Conservation (phyloP, 23 tunicate species). For the Oikopleura dioica region DNA sequence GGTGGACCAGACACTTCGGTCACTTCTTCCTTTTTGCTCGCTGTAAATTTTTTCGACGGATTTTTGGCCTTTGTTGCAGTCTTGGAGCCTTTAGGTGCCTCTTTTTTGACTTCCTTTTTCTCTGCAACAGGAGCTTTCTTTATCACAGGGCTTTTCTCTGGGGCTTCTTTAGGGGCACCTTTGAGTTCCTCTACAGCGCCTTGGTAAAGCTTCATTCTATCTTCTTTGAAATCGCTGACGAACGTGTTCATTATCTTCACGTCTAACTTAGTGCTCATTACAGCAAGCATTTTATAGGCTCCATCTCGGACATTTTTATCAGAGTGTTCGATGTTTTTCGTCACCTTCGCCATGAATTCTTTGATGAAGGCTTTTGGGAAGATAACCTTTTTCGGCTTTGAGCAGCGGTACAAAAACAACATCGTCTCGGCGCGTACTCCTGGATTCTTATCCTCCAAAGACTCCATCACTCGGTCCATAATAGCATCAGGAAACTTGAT, state of each 20-base stretch:
- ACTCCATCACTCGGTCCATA: constrained; percentile 34
- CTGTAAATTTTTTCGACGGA: constrained; percentile 19
- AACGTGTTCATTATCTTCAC: constrained; percentile 36
- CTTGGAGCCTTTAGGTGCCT: background rate
- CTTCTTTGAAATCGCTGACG: constrained; percentile 29
- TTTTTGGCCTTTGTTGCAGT: background rate
- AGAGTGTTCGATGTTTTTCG: constrained; percentile 61
- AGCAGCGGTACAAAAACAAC: constrained; percentile 19
- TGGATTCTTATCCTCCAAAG: constrained; percentile 58
- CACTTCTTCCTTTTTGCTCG: too few relatives aligned
- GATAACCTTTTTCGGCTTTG: background rate
- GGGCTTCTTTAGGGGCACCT: background rate
- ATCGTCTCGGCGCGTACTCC: constrained; percentile 47
- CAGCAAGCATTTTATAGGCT: constrained; percentile 46
- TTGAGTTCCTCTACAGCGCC: background rate
- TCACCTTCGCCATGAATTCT: constrained; percentile 14
- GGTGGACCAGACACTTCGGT: constrained; percentile 13
- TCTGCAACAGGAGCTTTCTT: background rate
- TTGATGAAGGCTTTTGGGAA: constrained; percentile 35
- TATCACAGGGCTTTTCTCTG: background rate
- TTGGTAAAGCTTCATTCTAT: background rate
- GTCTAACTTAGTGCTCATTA: constrained; percentile 25
- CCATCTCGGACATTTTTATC: constrained; percentile 57
- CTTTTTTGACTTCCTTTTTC: constrained; percentile 23
- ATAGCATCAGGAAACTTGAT: constrained; percentile 17